These are phyloP conservation scores for Momotus momota DNA, from an alignment of 2,797 vertebrate species.

Conservation along the genomic window DNA sequence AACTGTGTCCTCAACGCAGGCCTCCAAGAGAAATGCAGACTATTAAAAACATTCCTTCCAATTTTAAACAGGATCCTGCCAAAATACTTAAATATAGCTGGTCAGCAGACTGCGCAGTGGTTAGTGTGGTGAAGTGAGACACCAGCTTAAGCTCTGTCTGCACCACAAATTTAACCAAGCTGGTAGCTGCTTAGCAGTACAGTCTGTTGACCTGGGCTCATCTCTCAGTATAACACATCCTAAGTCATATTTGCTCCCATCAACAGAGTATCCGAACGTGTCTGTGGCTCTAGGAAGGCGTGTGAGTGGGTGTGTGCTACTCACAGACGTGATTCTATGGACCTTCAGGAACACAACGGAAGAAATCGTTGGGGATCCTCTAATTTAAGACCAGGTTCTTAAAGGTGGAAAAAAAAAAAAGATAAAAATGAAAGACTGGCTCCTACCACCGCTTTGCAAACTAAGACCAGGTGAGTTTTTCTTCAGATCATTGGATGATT, in stretches of 20 bases:
- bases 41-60: slow-evolving; percentile 49
- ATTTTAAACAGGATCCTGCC: slow-evolving; percentile 19
- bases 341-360: not conserved
- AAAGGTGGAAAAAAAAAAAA: not conserved
- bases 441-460: not conserved
- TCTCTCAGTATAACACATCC: not conserved
- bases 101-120: slow-evolving; percentile 21
- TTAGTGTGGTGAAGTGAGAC: not conserved
- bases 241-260: not conserved
- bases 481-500: not conserved
- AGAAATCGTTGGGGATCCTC: not conserved
- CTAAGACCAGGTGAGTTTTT: not conserved
- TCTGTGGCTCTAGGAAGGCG: not conserved
- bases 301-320: not conserved
- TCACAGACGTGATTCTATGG: not conserved
- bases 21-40: slow-evolving; percentile 18
- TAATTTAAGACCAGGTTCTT: not conserved
- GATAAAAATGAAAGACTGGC: not conserved
- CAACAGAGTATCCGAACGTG: rapidly evolving
- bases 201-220: not conserved
- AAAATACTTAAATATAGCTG: slow-evolving; percentile 4
- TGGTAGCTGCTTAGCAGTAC: not conserved
- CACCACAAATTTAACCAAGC: not conserved
- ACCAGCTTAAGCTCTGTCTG: not conserved
- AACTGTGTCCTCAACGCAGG: not conserved